Conservation (phyloP, 2,113 vertebrate species). For the Alexandromys fortis region DNA sequence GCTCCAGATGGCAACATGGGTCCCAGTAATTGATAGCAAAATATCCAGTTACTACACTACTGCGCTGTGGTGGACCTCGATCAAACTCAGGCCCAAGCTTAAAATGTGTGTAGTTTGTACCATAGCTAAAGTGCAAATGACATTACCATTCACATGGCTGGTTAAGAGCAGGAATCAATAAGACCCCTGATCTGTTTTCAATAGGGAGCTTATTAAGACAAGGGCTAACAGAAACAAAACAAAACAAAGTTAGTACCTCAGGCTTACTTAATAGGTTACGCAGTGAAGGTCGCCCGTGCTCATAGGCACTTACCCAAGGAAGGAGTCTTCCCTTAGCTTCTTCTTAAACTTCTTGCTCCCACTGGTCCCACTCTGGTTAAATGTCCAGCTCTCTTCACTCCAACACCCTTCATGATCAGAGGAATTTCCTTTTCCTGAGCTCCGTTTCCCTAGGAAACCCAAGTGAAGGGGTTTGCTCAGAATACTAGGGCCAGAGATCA, state of each 20-base stretch:
- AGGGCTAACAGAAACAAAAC: not conserved
- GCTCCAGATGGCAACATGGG: not conserved
- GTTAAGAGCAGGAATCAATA: not conserved
- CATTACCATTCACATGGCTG: not conserved
- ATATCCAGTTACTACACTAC: not conserved
- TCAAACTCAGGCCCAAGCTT: not conserved
- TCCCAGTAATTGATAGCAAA: not conserved
- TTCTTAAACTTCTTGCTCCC: conserved; percentile 97
- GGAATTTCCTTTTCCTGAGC: conserved; percentile 92
- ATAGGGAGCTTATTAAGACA: not conserved
- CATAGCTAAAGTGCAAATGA: conserved; percentile 1
- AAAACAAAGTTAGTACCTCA: not conserved
- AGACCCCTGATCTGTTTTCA: not conserved
- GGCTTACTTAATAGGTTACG: not conserved
- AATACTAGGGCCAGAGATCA: not conserved
- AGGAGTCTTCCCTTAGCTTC: conserved; percentile 95
- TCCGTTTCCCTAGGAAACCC: conserved; percentile 92
- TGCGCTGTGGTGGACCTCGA: not conserved
- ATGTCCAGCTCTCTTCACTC: conserved; percentile 95
- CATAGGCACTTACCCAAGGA: conserved; percentile 89
- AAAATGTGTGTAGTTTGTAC: not conserved
- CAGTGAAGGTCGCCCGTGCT: not conserved
- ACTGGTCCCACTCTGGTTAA: conserved; percentile 89
- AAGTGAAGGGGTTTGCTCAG: conserved; percentile 66
- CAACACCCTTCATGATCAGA: conserved; percentile 96